Percentiles rank a stretch among this genome's conserved stretches.
Conservation (phyloP, 2,888 invertebrate genomes). For the Mantis religiosa region DNA sequence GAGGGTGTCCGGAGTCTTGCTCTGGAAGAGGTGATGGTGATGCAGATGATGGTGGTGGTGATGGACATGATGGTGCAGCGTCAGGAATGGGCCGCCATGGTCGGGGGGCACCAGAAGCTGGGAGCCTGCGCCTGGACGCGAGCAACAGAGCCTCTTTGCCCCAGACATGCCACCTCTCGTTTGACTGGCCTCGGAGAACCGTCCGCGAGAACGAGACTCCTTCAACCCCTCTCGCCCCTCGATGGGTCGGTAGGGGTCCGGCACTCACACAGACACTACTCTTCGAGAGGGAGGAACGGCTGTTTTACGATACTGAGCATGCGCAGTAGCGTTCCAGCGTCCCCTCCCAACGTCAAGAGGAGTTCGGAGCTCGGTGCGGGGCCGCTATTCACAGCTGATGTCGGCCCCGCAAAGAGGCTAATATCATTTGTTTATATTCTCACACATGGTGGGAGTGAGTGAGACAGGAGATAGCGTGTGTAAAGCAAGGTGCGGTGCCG, state of each 20-base stretch:
- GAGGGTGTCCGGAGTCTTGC: slow-evolving; percentile 59
- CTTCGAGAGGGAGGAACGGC: not conserved
- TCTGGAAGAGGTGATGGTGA: not conserved
- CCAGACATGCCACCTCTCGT: slow-evolving; percentile 36
- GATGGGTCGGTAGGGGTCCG: not conserved
- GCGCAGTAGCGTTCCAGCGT: slow-evolving; percentile 17
- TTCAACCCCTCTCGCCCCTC: not conserved
- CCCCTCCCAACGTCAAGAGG: not conserved
- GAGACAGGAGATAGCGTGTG: slow-evolving; percentile 33
- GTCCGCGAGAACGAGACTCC: slow-evolving; percentile 41
- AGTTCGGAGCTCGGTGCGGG: slow-evolving; percentile 26
- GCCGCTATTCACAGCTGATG: slow-evolving; percentile 34
- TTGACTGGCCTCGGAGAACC: slow-evolving; percentile 41
- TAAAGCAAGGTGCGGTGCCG: slow-evolving; percentile 42
- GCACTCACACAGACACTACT: not conserved
- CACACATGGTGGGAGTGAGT: slow-evolving; percentile 48
- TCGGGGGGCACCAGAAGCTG: not conserved
- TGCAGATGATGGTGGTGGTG: not conserved
- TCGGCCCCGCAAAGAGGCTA: slow-evolving; percentile 41
- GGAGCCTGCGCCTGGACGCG: slow-evolving; percentile 45
- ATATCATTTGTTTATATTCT: slow-evolving; percentile 51
- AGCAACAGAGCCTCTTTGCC: slow-evolving; percentile 49
- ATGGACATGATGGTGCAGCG: slow-evolving; percentile 2
- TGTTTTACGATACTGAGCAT: slow-evolving; percentile 24
- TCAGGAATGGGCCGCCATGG: slow-evolving; percentile 8